phyloP scores from a whole-genome alignment of 2,797 vertebrate genomes.

The Lagocephalus sceleratus region DNA sequence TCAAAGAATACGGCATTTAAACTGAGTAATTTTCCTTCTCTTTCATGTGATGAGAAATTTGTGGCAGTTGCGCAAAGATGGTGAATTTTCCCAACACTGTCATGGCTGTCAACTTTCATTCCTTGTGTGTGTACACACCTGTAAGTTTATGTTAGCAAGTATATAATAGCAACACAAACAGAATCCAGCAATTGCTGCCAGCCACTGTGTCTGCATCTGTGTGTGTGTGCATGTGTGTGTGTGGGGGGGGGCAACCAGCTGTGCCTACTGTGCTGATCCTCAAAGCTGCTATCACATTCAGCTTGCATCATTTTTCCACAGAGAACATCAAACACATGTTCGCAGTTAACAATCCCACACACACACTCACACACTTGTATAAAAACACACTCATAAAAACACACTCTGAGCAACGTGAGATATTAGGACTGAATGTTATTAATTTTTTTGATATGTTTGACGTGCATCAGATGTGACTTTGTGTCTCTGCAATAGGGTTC shows the following conservation, averaged over 20 bases:
- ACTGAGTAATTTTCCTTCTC: background rate
- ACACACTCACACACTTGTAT: conserved; percentile 11
- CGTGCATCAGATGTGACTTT: background rate
- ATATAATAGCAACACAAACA: conserved; percentile 54
- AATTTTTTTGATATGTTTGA: no score
- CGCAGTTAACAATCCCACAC: conserved; percentile 19
- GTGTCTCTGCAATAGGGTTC: background rate
- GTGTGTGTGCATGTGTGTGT: conserved; percentile 12
- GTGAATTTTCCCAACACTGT: no score
- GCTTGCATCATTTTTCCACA: conserved; percentile 50
- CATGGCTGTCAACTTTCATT: no score
- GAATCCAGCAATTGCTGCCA: conserved; percentile 42
- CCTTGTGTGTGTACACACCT: conserved; percentile 24
- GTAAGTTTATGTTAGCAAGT: conserved; percentile 29
- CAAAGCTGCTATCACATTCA: conserved; percentile 50
- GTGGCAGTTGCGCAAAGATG: background rate
- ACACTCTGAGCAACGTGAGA: conserved; percentile 10
- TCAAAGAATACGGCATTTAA: no score
- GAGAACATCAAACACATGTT: conserved; percentile 46
- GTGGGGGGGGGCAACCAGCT: conserved; percentile 36
- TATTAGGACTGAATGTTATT: conserved; percentile 7
- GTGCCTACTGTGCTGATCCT: conserved; percentile 43
- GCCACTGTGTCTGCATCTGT: conserved; percentile 11
- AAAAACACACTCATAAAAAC: conserved; percentile 20
- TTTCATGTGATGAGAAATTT: background rate